Base-by-base conservation (phyloP, 2,888 invertebrate genomes). In the Phymatocera aterrima region DNA sequence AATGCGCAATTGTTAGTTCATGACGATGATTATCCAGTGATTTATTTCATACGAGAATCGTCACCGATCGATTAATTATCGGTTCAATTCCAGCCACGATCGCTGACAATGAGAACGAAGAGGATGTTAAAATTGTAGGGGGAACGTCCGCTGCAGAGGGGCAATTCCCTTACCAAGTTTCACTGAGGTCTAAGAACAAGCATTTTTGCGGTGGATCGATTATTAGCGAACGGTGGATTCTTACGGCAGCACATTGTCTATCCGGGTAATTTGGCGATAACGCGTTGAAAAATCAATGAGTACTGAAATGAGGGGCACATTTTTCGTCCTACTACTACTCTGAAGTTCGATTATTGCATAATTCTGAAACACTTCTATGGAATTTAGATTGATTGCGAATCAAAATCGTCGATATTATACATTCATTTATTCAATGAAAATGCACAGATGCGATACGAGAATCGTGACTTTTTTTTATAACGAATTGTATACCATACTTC, bases 191-290 rank as follows among this genome's bases (percentile, higher is more conserved):
- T 83, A 92, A 91, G 0, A 89, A 91, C 4, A 91, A 91, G 83
- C 94, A 94, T 83, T 93, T 93, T 85, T 94, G 94, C 81, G 94
- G 94, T 0, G 94, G 93, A 0, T 93, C 93, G 0, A 88, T 94
- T 1, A 86, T 94, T 15, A 92, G 92, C 34, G 91, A 93, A 0
- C 86, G 91, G 10, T 92, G 92, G 2, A 91, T 93, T 31, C 84
- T 93, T 12, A 93, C 93, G 0, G 93, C 93, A 0, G 93, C 93
- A 6, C 93, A 93, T 83, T 93, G 93, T 75, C 91, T 93, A 10
- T 90, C 91, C 46, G 91, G 92, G 93, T 93, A 83, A 21, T 78
- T 70, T 5, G 78, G 46, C 24, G 61, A 80, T 3, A 54, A 78
- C 72, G 61, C n/a, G n/a, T n/a, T n/a, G n/a, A n/a, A 81, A 6